Evolutionary conservation across 1,140 invertebrate genomes (phyloP).

Genomic region (Bemisia tabaci): DNA sequence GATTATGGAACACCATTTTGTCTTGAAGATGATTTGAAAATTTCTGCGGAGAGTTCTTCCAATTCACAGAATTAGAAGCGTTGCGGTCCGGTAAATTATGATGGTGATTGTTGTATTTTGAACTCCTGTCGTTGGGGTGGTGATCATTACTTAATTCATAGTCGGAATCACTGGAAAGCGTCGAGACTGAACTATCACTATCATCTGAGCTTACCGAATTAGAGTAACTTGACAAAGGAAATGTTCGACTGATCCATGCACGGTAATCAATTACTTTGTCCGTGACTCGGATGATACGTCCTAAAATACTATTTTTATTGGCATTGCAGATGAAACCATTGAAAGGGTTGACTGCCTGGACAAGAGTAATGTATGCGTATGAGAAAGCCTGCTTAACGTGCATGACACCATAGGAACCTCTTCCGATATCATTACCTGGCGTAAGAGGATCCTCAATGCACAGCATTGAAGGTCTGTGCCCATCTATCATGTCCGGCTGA

Average conservation of each 20-base stretch:
- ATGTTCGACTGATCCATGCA: conserved; percentile 53
- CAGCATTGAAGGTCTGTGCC: conserved; percentile 78
- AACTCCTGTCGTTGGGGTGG: neutral
- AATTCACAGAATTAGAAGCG: neutral
- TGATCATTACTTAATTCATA: neutral
- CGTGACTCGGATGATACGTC: conserved; percentile 79
- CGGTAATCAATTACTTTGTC: conserved; percentile 89
- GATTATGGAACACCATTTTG: neutral
- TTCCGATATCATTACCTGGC: conserved; percentile 89
- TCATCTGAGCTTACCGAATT: neutral
- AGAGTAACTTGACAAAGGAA: conserved; percentile 23
- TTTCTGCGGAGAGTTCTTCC: neutral
- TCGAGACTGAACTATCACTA: neutral
- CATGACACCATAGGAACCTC: conserved; percentile 80
- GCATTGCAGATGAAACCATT: conserved; percentile 41
- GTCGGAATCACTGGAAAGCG: neutral
- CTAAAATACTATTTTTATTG: conserved; percentile 53
- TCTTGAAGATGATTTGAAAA: neutral
- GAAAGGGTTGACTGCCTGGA: conserved; percentile 59
- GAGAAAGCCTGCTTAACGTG: conserved; percentile 87
- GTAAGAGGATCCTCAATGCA: conserved; percentile 98
- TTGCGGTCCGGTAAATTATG: neutral
- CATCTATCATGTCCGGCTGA: conserved; percentile 83
- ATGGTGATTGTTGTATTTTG: neutral
- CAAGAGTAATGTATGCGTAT: conserved; percentile 78